Evolutionary conservation across 1,140 invertebrate species (phyloP).

Genomic region (Neodiprion fabricii): DNA sequence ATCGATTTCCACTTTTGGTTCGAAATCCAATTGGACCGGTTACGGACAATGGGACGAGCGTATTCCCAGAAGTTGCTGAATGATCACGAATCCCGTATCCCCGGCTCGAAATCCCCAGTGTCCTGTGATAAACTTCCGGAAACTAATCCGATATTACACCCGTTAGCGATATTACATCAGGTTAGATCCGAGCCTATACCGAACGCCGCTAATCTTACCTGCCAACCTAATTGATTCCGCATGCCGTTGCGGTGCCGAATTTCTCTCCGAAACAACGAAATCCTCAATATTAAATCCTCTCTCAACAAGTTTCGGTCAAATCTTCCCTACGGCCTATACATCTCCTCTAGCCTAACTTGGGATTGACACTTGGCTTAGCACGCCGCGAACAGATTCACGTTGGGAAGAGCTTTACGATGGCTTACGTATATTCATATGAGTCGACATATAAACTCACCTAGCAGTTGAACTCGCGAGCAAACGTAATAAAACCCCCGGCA

Average conservation of each 20-base stretch:
- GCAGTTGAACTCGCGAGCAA: background rate
- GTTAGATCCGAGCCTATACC: too few relatives aligned
- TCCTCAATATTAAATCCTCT: too few relatives aligned
- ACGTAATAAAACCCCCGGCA: background rate
- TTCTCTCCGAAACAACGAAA: too few relatives aligned
- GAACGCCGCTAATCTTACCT: too few relatives aligned
- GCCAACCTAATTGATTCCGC: too few relatives aligned
- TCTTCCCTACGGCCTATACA: too few relatives aligned
- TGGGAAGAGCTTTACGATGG: background rate
- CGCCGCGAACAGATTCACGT: background rate
- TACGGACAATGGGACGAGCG: background rate
- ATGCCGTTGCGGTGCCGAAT: too few relatives aligned
- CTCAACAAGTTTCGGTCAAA: too few relatives aligned
- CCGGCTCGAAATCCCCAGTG: background rate
- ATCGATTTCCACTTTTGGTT: background rate
- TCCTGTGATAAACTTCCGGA: background rate
- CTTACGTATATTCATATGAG: background rate
- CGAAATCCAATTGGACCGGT: background rate
- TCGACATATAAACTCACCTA: background rate
- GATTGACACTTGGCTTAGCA: too few relatives aligned
- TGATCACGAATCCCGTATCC: background rate
- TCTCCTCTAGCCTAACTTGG: too few relatives aligned
- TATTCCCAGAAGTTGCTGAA: background rate
- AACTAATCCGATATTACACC: background rate
- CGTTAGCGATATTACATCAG: too few relatives aligned